A percentile compares a stretch with the other conserved stretches of the same genome.
Conservation (phyloP, 2,113 vertebrate species). For the Melanerpes aurifrons region DNA sequence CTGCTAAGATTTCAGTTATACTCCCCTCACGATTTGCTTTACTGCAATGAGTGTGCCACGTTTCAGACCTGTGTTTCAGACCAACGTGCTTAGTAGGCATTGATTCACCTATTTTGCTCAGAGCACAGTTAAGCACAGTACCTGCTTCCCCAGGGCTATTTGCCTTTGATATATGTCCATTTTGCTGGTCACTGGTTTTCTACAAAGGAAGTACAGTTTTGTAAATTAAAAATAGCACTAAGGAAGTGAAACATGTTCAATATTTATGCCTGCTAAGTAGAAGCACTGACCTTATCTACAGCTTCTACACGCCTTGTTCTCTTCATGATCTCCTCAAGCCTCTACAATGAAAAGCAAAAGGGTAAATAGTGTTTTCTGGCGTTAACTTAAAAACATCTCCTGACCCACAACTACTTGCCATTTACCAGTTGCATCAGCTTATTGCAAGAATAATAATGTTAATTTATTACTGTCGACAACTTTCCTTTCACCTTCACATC, state of each 20-base stretch:
- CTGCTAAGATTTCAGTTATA: not conserved
- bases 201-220: conserved; percentile 64
- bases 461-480: not conserved
- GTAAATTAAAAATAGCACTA: not conserved
- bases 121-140: conserved; percentile 61
- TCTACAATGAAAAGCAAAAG: conserved; percentile 74
- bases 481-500: not conserved
- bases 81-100: not conserved
- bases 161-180: conserved; percentile 83
- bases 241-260: not conserved
- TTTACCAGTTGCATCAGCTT: not conserved
- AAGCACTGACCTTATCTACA: conserved; percentile 84
- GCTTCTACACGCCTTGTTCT: conserved; percentile 90
- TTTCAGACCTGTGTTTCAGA: not conserved
- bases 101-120: not conserved
- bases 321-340: conserved; percentile 98
- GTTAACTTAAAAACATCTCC: not conserved
- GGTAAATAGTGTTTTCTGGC: not conserved
- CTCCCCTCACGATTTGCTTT: not conserved
- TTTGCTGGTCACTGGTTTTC: conserved; percentile 86
- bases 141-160: conserved; percentile 75
- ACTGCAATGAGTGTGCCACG: not conserved
- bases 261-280: not conserved
- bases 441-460: not conserved
- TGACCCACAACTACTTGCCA: not conserved